Evolutionary conservation across 2,797 vertebrate genomes (phyloP), one percentile per base, ranked within the genome.

Genomic region (Bovichtus diacanthus): DNA sequence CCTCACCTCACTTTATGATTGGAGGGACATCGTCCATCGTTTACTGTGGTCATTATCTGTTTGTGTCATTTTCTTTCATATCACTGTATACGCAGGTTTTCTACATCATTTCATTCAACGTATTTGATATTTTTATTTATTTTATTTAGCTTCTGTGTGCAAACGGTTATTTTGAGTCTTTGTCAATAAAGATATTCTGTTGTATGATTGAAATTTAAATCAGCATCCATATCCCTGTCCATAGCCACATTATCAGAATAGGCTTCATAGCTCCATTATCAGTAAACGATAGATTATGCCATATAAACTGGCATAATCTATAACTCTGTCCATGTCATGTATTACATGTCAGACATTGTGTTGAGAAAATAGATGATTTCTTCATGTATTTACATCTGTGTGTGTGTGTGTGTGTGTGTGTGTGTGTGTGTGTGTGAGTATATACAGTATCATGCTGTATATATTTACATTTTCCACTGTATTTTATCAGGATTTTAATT

Each of bases 201-300:
- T 76, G 3, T 31, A 11, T 71, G 9, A 2, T 63, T 59, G 1
- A 34, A 50, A 38, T 49, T 27, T 69, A 4, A 12, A 8, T 63
- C 29, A 27, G 2, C 23, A 7, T 64, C 11, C 5, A 19, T n/a
- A 15, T 50, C 21, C 16, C 23, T 46, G 18, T 73, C 23, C 49
- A 58, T 27, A 64, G 15, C 6, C n/a, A 51, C 39, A 67, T 46
- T 25, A 47, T 74, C 12, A 11, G 38, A 56, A 41, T 65, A 59
- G 29, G 49, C n/a, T 56, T 44, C 55, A 59, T 34, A 54, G 19
- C 19, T 69, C 25, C 44, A 69, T 51, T 27, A 9, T 59, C 19
- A 56, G 2, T 44, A 34, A 67, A 60, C 53, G 53, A 68, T 78
- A 76, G 68, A 83, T 87, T 82, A 76, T 85, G 82, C 59, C 21